Evolutionary conservation across 1,140 invertebrate species (phyloP), one percentile per base, ranked within the genome.

Genomic region (Leptinotarsa defecta): DNA sequence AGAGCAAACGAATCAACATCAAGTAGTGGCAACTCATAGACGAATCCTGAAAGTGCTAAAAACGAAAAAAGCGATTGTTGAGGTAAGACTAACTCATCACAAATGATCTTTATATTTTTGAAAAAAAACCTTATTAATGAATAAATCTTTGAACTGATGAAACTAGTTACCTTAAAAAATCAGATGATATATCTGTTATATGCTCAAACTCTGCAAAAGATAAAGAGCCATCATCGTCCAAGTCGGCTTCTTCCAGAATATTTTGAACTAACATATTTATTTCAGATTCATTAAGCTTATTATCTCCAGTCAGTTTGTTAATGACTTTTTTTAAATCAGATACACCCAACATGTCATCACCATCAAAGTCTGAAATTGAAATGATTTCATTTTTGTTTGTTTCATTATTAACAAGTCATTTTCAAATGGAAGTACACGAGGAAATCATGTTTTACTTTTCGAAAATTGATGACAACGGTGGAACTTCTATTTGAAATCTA

Each of bases 181-280:
- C 95, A 11, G 94, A 95, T 81, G 94, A 95, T 84, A 96, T 96
- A 77, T 95, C 94, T 83, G 97, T 95, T 70, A 96, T 94, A 87
- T 96, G 95, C 83, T 97, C 95, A 90, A 98, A 98, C 88, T 98
- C 96, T 19, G 95, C 94, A 90, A 96, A 97, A 13, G 95, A 95
- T 13, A 98, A 85, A 24, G 93, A 93, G 64, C 95, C 94, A 88
- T 98, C 96, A 85, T 96, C 95, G 88, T 97, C 95, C 64, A 97
- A 86, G 87, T 97, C 96, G 17, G 95, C 95, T 87, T 98, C 96
- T 79, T 94, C 92, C 17, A 97, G 87, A 74, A 96, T 91, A 88
- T 94, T 93, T 82, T 92, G 89, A 48, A 93, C 88, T 11, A 93
- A 84, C 82, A 90, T 90, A 80, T 93, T 90, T 82, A 93, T 91